Base-by-base conservation (phyloP, 1,140 invertebrate genomes). In the Calosoma granatense region DNA sequence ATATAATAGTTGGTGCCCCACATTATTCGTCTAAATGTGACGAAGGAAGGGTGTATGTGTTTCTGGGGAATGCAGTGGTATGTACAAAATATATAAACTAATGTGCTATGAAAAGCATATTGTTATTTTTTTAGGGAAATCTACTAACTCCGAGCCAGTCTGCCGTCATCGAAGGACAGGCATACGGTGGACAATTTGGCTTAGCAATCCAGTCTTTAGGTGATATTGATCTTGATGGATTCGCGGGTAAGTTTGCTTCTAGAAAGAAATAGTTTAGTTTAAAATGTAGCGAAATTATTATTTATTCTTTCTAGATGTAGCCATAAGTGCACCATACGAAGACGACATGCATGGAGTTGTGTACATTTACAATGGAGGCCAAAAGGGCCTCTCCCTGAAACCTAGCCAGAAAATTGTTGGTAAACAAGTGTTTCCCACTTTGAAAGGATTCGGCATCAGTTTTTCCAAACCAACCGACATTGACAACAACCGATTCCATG, bases 1-100 rank as follows among this genome's bases (percentile, higher is more conserved):
- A 88, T 64, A 63, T 88, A 26, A 66, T 88, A 39, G 79, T 88
- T 51, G 85, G 85, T 22, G 81, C 85, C 11, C 86, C 86, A 4
- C 73, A 77, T 43, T 78, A 80, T 53, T 58, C 52, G 67, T 64
- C 59, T 2, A 57, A 66, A 23, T 71, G 70, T 19, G 80, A 86
- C 53, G 75, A 82, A 63, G 85, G 85, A 47, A 68, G 70, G 53
- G 75, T 86, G 36, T 81, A 80, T 65, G 65, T 84, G 1, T 86
- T 74, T 65, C 63, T 74, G 15, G 67, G 75, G 9, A 52, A 58
- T 2, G 58, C 57, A 26, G 66, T 68, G 54, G 56, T 20, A 55
- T 54, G 78, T 74, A 56, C 55, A 64, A 53, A 64, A 62, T 20
- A 59, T 61, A 52, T 55, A 12, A 20, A 55, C 41, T 14, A 55